These are phyloP conservation scores for Sialis fuliginosa DNA, from an alignment of 2,888 invertebrate species.

Conservation along the genomic window DNA sequence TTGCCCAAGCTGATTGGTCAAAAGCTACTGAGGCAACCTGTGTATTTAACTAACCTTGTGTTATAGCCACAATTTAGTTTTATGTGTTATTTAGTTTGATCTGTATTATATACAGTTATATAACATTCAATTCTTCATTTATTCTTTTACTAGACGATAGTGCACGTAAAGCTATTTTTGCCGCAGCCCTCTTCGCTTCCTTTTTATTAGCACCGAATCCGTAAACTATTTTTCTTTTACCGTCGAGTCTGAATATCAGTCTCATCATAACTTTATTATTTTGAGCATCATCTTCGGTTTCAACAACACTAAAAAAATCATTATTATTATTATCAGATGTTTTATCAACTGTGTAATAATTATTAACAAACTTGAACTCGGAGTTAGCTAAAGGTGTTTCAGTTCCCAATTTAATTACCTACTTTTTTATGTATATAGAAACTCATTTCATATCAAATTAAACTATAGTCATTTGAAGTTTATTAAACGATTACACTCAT, in stretches of 20 bases:
- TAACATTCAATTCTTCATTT: not conserved
- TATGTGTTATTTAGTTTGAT: too few relatives aligned
- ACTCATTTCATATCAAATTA: too few relatives aligned
- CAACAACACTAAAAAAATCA: constrained; percentile 12
- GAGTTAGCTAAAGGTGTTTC: too few relatives aligned
- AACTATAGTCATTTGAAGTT: too few relatives aligned
- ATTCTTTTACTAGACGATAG: constrained; percentile 12
- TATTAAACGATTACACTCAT: too few relatives aligned
- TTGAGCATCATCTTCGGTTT: constrained; percentile 13
- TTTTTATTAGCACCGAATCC: constrained; percentile 55
- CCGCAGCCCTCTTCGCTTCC: constrained; percentile 59
- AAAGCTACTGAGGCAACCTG: too few relatives aligned
- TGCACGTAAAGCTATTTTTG: constrained; percentile 53
- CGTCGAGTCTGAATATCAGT: constrained; percentile 40
- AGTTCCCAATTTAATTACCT: too few relatives aligned
- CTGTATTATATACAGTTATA: too few relatives aligned
- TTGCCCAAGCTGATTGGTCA: too few relatives aligned
- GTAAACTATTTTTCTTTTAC: constrained; percentile 36
- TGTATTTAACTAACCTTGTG: too few relatives aligned
- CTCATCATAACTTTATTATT: constrained; percentile 34
- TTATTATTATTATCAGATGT: not conserved
- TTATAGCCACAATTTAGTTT: too few relatives aligned
- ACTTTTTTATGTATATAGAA: too few relatives aligned
- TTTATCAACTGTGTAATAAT: not conserved
- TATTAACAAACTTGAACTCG: not conserved